A percentile compares a stretch with the other conserved stretches of the same genome.
Conservation (phyloP, 1,140 invertebrate species). For the Nasonia giraulti region DNA sequence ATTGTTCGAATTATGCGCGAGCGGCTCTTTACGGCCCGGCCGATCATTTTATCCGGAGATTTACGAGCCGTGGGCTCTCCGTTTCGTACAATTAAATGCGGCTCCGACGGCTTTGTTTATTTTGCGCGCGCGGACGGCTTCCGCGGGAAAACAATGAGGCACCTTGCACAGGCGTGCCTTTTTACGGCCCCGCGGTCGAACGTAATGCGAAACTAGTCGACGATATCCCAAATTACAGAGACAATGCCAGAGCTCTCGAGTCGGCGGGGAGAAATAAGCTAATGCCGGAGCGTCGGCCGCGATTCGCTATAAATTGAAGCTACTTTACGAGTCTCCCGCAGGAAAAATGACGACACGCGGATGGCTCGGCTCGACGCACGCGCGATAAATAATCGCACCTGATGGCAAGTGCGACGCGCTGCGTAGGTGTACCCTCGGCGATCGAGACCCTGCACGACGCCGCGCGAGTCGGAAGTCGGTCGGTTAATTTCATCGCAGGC, state of each 20-base stretch:
- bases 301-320: neutral
- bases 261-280: neutral
- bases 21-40: neutral
- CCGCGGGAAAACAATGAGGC: neutral
- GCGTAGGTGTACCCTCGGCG: neutral
- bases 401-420: neutral
- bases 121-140: neutral
- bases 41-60: neutral
- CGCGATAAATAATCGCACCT: conserved; percentile 3
- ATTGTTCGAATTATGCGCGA: conserved; percentile 39
- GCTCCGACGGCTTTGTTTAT: neutral
- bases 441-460: neutral
- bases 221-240: neutral
- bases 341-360: too few relatives aligned
- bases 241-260: too few relatives aligned
- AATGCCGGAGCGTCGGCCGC: neutral
- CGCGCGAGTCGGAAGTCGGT: neutral
- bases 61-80: neutral
- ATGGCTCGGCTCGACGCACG: neutral
- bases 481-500: neutral
- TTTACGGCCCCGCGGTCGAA: neutral
- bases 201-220: too few relatives aligned
- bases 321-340: neutral
- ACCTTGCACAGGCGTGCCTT: neutral
- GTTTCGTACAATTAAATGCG: neutral